Evolutionary conservation across 1,140 invertebrate species (phyloP).

Genomic region (Anoplolepis gracilipes): DNA sequence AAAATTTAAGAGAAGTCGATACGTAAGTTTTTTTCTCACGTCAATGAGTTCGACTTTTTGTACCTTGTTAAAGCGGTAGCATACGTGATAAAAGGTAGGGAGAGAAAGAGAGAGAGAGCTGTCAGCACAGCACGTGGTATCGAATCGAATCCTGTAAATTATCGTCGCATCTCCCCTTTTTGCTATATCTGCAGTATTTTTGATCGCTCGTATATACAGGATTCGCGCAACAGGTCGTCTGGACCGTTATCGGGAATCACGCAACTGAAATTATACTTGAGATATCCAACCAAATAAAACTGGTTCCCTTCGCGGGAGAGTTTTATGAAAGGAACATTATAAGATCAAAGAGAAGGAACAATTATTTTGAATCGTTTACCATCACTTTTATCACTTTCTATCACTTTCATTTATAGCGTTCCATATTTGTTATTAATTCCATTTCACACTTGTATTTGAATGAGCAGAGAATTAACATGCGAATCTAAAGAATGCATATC

Average conservation of each 20-base stretch:
- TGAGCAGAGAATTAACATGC: too few species aligned
- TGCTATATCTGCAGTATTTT: conserved; percentile 19
- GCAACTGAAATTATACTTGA: conserved; percentile 40
- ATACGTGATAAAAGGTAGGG: background rate
- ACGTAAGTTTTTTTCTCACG: conserved; percentile 6
- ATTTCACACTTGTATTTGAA: too few species aligned
- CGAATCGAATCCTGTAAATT: conserved; percentile 5
- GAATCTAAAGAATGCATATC: too few species aligned
- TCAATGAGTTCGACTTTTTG: background rate
- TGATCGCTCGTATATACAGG: background rate
- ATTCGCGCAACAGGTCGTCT: conserved; percentile 15
- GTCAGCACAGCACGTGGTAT: background rate
- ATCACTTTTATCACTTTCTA: too few species aligned
- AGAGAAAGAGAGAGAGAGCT: background rate
- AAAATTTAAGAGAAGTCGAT: background rate
- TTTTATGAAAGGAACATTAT: background rate
- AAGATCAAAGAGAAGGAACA: background rate
- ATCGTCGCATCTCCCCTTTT: background rate
- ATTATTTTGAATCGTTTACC: background rate
- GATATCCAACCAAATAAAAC: background rate
- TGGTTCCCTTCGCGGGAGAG: background rate
- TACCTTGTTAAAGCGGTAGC: conserved; percentile 17
- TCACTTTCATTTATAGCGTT: too few species aligned
- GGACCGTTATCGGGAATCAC: conserved; percentile 40
- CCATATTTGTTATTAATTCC: too few species aligned